Evolutionary conservation across 2,888 invertebrate genomes (phyloP), one percentile per base, ranked within the genome.

Genomic region (Lasioglossum pauxillum): DNA sequence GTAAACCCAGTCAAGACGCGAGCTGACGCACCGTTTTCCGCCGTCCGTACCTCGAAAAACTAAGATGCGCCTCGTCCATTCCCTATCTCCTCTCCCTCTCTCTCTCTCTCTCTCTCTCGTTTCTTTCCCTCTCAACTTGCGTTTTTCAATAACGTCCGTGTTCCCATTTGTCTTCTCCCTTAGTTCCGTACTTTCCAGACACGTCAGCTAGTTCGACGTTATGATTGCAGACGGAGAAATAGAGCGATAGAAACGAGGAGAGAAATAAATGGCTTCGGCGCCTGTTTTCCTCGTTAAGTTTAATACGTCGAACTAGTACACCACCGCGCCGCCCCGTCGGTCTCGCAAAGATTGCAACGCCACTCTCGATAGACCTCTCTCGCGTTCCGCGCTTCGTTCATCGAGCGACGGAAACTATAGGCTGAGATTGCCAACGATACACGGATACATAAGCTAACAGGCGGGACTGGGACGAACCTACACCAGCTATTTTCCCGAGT

Each of bases 1-100:
- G 91, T 92, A 92, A 93, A 93, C 90, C 86, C 89, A 85, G 82
- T 74, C 85, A 78, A 87, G 83, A 84, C 82, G 82, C 80, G 83
- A 88, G 90, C 90, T 88, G 90, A 90, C 90, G 89, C 87, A 86
- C 83, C 86, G 89, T 67, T 90, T 90, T 88, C 81, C 74, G 64
- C 74, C 74, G 77, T 72, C 82, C 82, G 67, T 74, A 73, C 77
- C 77, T 57, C 57, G 60, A 46, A 71, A 76, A 81, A 76, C 35
- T 71, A 44, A 46, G 78, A 77, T 3, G 27, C 79, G 57, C n/a
- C 7, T 44, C 60, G 64, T 75, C 69, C 23, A 0, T 38, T 49
- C 27, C 1, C 57, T 57, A 10, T 57, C 57, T 0, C 2, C 16
- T 23, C n/a, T 0, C 16, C 5, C 44, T 2, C 2, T 7, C 8